These are phyloP conservation scores for Drosophila maculinotata DNA, from an alignment of 2,888 invertebrate species.

Conservation along the genomic window DNA sequence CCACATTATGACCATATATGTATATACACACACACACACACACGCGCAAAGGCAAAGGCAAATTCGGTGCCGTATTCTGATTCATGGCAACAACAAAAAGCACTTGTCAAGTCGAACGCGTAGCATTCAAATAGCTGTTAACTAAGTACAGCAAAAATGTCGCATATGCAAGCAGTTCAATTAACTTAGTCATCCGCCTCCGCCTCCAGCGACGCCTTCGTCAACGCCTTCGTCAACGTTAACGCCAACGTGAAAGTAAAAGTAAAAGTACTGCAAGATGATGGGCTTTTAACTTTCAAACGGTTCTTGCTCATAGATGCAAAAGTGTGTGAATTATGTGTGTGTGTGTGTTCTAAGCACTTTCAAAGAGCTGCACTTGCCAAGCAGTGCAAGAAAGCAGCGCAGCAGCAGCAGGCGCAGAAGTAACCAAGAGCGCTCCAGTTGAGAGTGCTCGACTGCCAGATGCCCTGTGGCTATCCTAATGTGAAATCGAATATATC, in stretches of 20 bases:
- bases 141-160: conserved; percentile 41
- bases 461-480: too few relatives aligned
- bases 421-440: too few relatives aligned
- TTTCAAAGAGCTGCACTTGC: conserved; percentile 6
- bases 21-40: conserved; percentile 1
- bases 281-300: conserved; percentile 54
- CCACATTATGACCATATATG: conserved; percentile 49
- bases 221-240: background rate
- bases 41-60: conserved; percentile 11
- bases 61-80: conserved; percentile 45
- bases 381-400: conserved; percentile 31
- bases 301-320: conserved; percentile 35
- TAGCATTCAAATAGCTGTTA: conserved; percentile 59
- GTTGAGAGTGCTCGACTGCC: too few relatives aligned
- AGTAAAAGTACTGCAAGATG: conserved; percentile 41
- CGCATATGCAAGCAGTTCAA: conserved; percentile 22
- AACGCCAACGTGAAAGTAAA: conserved; percentile 32
- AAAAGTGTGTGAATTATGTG: background rate
- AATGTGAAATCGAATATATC: too few relatives aligned
- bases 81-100: background rate
- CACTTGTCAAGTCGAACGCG: conserved; percentile 19
- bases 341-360: conserved; percentile 9
- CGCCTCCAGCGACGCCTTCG: background rate
- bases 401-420: too few relatives aligned
- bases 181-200: conserved; percentile 32